phyloP scores from a whole-genome alignment of 2,888 invertebrate species.

The Torymus auratus region DNA sequence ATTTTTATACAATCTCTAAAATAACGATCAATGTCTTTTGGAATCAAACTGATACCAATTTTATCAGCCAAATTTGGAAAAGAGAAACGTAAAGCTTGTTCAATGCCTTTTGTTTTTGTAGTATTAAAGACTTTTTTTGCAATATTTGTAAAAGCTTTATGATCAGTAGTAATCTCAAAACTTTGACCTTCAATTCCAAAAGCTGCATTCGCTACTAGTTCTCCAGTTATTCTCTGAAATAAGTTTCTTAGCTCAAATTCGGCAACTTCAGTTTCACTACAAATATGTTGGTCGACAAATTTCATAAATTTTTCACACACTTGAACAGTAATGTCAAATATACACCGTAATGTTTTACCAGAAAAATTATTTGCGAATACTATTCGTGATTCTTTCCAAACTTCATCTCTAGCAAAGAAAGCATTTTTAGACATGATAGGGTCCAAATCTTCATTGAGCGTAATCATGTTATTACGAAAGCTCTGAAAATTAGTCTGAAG shows the following conservation, averaged over 20 bases:
- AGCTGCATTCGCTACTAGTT: slow-evolving; percentile 64
- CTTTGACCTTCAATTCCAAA: slow-evolving; percentile 66
- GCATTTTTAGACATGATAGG: slow-evolving; percentile 63
- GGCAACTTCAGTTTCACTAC: slow-evolving; percentile 26
- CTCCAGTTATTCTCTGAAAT: slow-evolving; percentile 63
- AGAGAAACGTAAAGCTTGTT: slow-evolving; percentile 58
- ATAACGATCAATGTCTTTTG: slow-evolving; percentile 61
- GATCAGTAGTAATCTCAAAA: slow-evolving; percentile 60
- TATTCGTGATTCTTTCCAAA: slow-evolving; percentile 61
- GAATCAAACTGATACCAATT: slow-evolving; percentile 54
- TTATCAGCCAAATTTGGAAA: slow-evolving; percentile 57
- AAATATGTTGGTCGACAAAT: slow-evolving; percentile 52
- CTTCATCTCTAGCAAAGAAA: slow-evolving; percentile 62
- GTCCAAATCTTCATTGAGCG: slow-evolving; percentile 59
- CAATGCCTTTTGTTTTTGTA: slow-evolving; percentile 57
- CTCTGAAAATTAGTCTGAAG: slow-evolving; percentile 61
- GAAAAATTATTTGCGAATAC: slow-evolving; percentile 62
- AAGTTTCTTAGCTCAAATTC: slow-evolving; percentile 64
- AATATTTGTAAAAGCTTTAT: slow-evolving; percentile 57
- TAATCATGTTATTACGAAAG: slow-evolving; percentile 62
- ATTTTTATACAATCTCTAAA: slow-evolving; percentile 63
- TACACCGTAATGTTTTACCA: slow-evolving; percentile 59
- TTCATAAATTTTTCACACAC: slow-evolving; percentile 62
- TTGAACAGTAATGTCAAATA: slow-evolving; percentile 62
- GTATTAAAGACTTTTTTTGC: slow-evolving; percentile 58